Base-by-base conservation (phyloP, 1,140 invertebrate species). In the Proctacanthus coquilletti region DNA sequence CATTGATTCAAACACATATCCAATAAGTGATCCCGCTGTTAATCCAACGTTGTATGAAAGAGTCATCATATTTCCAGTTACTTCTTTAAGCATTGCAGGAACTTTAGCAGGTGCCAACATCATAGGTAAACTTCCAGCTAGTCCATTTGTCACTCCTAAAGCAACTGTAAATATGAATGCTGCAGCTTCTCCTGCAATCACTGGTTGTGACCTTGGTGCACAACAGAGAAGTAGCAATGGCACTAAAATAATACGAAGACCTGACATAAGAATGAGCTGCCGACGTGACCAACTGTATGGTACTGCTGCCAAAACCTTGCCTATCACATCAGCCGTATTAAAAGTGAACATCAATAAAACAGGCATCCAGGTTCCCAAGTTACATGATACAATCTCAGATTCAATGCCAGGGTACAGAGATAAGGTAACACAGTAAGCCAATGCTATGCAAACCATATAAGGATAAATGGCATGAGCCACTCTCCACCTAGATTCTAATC, bases 51-150 rank as follows among this genome's bases (percentile, higher is more conserved):
- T 87, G 52, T 93, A 93, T 0, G 83, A 84, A 0, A 92, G 51
- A 0, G 85, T 92, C 86, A 93, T 93, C 46, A 92, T 86, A 48
- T 93, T 92, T 36, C 85, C 85, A 76, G 66, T 77, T 1, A 85
- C 63, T 62, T 86, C 82, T 36, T 77, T 69, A 40, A 79, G 68
- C n/a, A 80, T 72, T 38, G 80, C 77, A 2, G 75, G 66, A 2
- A 92, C 84, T 53, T 82, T 77, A 21, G 72, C 75, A 5, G 86
- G 84, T 1, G 86, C 86, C 41, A 85, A 70, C 35, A 92, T 87
- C 84, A 92, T 92, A 1, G 87, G 87, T 8, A 91, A 71, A 42
- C 84, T 87, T 2, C 88, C 87, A 38, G 91, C 73, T 13, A 91
- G 65, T 1, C 87, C 88, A 50, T 92, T 92, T 34, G 77, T 80